Percentiles rank a stretch among this genome's conserved stretches.
Conservation (phyloP, 2,797 vertebrate species). For the Pantherophis alleghaniensis region DNA sequence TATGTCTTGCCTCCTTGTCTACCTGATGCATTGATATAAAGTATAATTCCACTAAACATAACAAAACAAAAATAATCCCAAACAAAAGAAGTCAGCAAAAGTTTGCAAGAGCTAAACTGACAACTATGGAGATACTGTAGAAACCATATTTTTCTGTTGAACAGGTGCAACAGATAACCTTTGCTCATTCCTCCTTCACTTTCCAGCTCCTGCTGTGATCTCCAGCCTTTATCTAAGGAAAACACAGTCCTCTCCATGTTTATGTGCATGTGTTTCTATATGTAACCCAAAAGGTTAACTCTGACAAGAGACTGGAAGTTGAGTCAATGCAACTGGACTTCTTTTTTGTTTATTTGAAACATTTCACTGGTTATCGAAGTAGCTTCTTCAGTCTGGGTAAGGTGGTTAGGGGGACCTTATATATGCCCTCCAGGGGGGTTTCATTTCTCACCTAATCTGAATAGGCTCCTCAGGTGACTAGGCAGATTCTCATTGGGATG, state of each 20-base stretch:
- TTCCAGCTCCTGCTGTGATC: background rate
- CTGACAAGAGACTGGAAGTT: background rate
- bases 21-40: background rate
- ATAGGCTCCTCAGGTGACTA: background rate
- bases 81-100: background rate
- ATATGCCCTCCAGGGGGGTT: background rate
- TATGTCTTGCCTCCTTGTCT: background rate
- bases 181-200: background rate
- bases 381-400: background rate
- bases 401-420: background rate
- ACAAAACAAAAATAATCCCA: background rate
- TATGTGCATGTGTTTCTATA: background rate
- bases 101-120: background rate
- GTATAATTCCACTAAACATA: background rate
- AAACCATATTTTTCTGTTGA: background rate
- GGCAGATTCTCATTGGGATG: background rate
- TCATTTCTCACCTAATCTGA: background rate
- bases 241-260: background rate
- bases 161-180: background rate
- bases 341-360: background rate
- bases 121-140: background rate
- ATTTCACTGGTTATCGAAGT: background rate
- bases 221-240: background rate
- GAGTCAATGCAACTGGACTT: background rate
- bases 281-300: background rate